phyloP scores from a whole-genome alignment of 2,888 invertebrate genomes.

The Anaspis maculata region DNA sequence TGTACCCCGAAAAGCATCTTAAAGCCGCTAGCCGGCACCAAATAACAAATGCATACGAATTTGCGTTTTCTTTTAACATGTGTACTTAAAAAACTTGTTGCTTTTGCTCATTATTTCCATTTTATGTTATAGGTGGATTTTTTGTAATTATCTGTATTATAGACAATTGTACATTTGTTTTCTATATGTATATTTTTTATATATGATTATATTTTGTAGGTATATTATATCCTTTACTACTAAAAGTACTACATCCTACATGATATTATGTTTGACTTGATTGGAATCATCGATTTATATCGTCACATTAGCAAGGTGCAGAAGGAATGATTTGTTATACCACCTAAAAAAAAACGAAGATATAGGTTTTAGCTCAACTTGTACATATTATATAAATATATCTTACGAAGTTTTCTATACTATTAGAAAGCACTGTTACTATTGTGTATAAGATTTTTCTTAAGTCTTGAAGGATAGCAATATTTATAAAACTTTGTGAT shows the following conservation, averaged over 20 bases:
- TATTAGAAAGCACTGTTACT: constrained; percentile 40
- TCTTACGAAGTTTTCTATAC: constrained; percentile 40
- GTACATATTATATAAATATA: constrained; percentile 40
- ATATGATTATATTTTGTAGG: constrained; percentile 15
- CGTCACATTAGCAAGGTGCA: constrained; percentile 16
- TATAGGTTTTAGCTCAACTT: constrained; percentile 38
- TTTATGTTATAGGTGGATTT: too few relatives aligned
- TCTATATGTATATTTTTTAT: constrained; percentile 25
- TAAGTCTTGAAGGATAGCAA: constrained; percentile 43
- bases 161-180: constrained; percentile 26
- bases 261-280: constrained; percentile 17
- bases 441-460: constrained; percentile 40
- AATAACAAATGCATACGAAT: too few relatives aligned
- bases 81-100: constrained; percentile 15
- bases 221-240: too few relatives aligned
- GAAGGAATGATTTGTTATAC: constrained; percentile 18
- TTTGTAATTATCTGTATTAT: constrained; percentile 25
- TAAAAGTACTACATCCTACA: too few relatives aligned
- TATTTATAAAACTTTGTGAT: constrained; percentile 45
- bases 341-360: constrained; percentile 14
- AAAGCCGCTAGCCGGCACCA: too few relatives aligned
- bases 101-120: constrained; percentile 24
- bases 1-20: too few relatives aligned
- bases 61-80: too few relatives aligned
- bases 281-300: too few relatives aligned